phyloP scores from a whole-genome alignment of 2,113 vertebrate species.

The Chloropsis cyanopogon region DNA sequence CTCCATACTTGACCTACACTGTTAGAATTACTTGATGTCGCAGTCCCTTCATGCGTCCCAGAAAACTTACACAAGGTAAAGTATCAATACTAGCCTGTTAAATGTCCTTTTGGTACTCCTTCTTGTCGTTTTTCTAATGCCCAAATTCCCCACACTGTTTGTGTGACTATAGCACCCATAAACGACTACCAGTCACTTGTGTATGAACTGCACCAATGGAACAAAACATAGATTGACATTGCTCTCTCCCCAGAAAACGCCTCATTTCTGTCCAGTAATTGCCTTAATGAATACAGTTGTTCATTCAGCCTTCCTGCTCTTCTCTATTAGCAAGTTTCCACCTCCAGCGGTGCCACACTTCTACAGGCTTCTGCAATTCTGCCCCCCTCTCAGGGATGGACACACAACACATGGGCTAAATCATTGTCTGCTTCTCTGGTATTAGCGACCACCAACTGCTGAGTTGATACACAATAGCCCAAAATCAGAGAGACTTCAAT shows the following conservation, averaged over 20 bases:
- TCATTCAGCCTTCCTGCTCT: neutral
- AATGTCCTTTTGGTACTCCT: neutral
- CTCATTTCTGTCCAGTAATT: neutral
- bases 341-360: neutral
- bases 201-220: neutral
- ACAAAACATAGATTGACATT: neutral
- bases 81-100: neutral
- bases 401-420: neutral
- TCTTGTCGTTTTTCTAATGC: neutral
- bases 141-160: neutral
- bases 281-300: neutral
- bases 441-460: accelerated
- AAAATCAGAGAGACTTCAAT: neutral
- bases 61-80: neutral
- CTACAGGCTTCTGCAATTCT: neutral
- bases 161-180: neutral
- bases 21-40: neutral
- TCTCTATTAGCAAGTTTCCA: neutral
- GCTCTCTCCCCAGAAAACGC: neutral
- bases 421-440: neutral
- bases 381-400: neutral
- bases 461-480: neutral
- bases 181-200: neutral
- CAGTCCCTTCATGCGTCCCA: neutral
- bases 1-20: neutral